These are phyloP conservation scores for Tauraco erythrolophus DNA, from an alignment of 2,113 vertebrate genomes.

Conservation along the genomic window DNA sequence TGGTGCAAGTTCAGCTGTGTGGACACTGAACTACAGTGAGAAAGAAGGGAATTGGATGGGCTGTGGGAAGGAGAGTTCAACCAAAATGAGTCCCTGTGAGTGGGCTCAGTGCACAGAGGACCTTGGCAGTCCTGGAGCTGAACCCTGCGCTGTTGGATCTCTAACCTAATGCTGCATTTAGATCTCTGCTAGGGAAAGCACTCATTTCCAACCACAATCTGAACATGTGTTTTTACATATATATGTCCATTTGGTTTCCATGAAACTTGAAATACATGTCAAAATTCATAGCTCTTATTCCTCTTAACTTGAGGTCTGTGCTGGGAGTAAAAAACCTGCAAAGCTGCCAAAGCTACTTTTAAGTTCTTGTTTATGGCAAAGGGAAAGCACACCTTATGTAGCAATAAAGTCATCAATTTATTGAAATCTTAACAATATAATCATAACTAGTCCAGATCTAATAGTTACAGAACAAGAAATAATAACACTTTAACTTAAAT, in stretches of 20 bases:
- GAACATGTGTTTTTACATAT: neutral
- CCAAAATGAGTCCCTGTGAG: neutral
- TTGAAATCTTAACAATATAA: neutral
- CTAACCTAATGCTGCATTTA: neutral
- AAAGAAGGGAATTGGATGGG: neutral
- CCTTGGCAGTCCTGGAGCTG: neutral
- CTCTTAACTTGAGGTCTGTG: neutral
- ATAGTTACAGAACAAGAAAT: neutral
- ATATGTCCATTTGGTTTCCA: neutral
- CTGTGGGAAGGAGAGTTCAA: neutral
- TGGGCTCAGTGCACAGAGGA: neutral
- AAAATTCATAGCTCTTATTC: neutral
- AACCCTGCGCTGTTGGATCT: neutral
- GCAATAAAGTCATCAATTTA: neutral
- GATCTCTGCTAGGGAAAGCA: neutral
- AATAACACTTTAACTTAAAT: neutral
- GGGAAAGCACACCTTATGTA: neutral
- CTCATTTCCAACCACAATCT: neutral
- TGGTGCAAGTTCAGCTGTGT: neutral
- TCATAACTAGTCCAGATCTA: neutral
- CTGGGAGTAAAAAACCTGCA: neutral
- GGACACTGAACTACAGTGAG: neutral
- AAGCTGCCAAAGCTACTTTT: neutral
- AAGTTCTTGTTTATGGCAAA: neutral
- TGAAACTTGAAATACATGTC: neutral